These are phyloP conservation scores for Corythaeola cristata DNA, from an alignment of 2,113 vertebrate genomes.

Conservation along the genomic window DNA sequence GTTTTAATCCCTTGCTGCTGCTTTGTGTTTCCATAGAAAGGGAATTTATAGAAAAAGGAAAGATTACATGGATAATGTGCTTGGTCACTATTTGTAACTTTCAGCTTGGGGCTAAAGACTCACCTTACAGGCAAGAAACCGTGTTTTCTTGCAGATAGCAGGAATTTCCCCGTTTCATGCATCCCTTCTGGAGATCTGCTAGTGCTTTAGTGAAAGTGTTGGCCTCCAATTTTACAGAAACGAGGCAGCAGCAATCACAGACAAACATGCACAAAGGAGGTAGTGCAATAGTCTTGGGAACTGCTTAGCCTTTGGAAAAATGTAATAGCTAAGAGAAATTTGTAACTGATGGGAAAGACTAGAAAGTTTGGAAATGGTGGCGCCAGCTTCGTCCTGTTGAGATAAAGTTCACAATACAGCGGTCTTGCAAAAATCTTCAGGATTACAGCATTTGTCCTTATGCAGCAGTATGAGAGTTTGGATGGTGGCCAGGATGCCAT, in stretches of 20 bases:
- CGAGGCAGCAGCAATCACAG: not conserved
- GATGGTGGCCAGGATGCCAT: not conserved
- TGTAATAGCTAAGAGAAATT: not conserved
- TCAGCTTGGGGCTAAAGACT: not conserved
- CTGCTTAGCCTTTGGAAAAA: not conserved
- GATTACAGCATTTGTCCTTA: not conserved
- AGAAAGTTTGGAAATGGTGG: not conserved
- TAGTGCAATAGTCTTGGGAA: not conserved
- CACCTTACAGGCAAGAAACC: not conserved
- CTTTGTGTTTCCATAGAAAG: not conserved
- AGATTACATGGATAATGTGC: not conserved
- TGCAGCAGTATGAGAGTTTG: not conserved
- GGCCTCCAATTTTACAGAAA: not conserved
- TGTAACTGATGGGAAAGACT: not conserved
- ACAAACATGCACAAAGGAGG: not conserved
- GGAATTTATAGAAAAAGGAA: conserved; percentile 15
- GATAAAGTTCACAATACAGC: not conserved
- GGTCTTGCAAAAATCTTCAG: not conserved
- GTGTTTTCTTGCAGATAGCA: not conserved
- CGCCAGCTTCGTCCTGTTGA: not conserved
- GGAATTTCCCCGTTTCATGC: not conserved
- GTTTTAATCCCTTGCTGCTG: conserved; percentile 13
- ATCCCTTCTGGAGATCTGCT: not conserved
- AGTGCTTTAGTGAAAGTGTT: not conserved
- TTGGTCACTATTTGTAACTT: not conserved